Base-by-base conservation (phyloP, 2,797 vertebrate genomes). In the Cyclura pinguis region DNA sequence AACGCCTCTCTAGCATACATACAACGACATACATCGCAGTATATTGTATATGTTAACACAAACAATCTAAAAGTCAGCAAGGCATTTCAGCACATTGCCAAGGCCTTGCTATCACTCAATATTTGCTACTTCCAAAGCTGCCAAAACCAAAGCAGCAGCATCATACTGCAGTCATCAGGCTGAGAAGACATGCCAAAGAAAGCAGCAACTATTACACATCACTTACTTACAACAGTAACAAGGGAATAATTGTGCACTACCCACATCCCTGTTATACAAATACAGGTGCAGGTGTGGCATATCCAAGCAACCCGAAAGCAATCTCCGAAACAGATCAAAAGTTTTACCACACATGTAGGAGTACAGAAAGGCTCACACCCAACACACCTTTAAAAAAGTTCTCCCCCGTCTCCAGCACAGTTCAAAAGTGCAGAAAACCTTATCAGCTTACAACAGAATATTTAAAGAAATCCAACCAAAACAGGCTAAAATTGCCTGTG, bases 71-170 rank as follows among this genome's bases (percentile, higher is more conserved):
- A 47, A 77, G 0, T 55, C 9, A 67, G 88, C 57, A n/a, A 50
- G 67, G 78, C 32, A 62, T 84, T 80, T 13, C 80, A 88, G 69
- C 76, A 64, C n/a, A 10, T 0, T 90, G 35, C 27, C 74, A 85
- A 91, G 89, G 91, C 94, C 92, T 85, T 0, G 47, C 82, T 81
- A 67, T 86, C 85, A 69, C 22, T 69, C 82, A 38, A 73, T 85
- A 90, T 94, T 89, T 89, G 55, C 85, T 32, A 7, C 3, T 35
- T 84, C 89, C 20, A 82, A 47, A 90, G 88, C 91, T 88, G 85
- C 85, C 85, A 84, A 92, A 91, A 47, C 50, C 91, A 92, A 85
- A 91, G 89, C 90, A 95, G 69, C 91, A 94, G 0, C 93, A 94
- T 89, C 93, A 84, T 81, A 82, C 91, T 87, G 93, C 95, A 95